Conservation (phyloP, 2,888 invertebrate genomes). For the Mechanitis messenoides region DNA sequence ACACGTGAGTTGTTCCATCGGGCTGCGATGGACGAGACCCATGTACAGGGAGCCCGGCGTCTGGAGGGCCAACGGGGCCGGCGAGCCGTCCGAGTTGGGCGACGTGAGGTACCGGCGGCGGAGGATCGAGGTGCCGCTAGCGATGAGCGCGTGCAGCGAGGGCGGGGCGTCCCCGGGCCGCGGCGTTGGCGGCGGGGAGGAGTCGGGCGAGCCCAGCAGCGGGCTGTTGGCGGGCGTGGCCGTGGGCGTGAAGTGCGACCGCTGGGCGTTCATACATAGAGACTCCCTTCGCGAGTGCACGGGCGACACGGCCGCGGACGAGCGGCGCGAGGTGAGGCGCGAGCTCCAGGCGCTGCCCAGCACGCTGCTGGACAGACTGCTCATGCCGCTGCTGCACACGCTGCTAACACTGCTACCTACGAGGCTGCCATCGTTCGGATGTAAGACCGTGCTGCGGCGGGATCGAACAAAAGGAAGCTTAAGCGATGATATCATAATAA, state of each 20-base stretch:
- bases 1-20: constrained; percentile 87
- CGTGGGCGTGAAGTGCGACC: constrained; percentile 84
- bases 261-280: constrained; percentile 82
- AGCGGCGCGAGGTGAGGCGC: constrained; percentile 76
- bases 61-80: constrained; percentile 79
- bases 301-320: constrained; percentile 72
- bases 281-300: constrained; percentile 86
- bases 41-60: constrained; percentile 77
- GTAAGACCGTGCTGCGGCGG: constrained; percentile 84
- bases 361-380: constrained; percentile 69
- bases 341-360: constrained; percentile 79
- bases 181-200: constrained; percentile 74
- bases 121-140: constrained; percentile 66
- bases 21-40: constrained; percentile 82
- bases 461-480: constrained; percentile 25
- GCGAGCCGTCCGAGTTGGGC: constrained; percentile 77
- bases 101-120: constrained; percentile 73
- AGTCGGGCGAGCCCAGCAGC: constrained; percentile 77
- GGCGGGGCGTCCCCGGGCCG: constrained; percentile 79
- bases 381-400: constrained; percentile 77
- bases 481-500: constrained; percentile 20
- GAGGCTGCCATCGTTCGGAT: constrained; percentile 89
- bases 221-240: constrained; percentile 94
- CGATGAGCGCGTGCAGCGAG: constrained; percentile 72
- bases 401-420: constrained; percentile 81